Evolutionary conservation across 2,888 invertebrate species (phyloP).

Genomic region (Chloroclysta siterata): DNA sequence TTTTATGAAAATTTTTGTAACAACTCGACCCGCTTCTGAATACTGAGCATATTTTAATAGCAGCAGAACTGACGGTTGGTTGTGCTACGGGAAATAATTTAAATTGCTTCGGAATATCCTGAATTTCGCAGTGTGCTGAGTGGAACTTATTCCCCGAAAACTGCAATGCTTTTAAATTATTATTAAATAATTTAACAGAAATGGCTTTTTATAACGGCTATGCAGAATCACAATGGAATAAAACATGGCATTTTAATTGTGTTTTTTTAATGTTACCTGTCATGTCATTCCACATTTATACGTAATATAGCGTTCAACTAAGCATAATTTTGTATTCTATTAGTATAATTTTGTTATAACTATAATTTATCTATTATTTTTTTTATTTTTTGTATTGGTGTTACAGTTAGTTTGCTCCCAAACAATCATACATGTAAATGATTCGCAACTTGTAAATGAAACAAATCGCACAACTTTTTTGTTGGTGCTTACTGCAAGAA

Average conservation of each 20-base stretch:
- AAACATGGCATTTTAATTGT: conserved; percentile 1
- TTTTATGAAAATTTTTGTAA: conserved; percentile 57
- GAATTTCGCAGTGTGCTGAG: conserved; percentile 33
- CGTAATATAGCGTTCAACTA: too few relatives aligned
- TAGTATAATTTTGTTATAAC: too few relatives aligned
- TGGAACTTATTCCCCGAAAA: conserved; percentile 13
- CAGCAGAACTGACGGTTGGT: conserved; percentile 38
- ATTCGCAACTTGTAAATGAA: too few relatives aligned
- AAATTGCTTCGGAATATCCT: conserved; percentile 38
- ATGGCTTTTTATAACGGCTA: conserved; percentile 16
- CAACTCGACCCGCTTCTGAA: conserved; percentile 43
- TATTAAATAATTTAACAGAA: conserved; percentile 19
- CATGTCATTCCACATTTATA: neutral
- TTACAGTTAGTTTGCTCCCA: too few relatives aligned
- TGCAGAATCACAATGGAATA: conserved; percentile 20
- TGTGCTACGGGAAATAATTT: conserved; percentile 41
- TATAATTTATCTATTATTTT: too few relatives aligned
- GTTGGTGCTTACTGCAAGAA: too few relatives aligned
- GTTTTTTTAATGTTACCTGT: neutral
- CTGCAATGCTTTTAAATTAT: conserved; percentile 21
- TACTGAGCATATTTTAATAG: conserved; percentile 51
- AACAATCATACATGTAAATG: too few relatives aligned
- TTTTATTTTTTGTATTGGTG: too few relatives aligned
- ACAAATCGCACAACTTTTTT: too few relatives aligned
- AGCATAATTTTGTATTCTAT: too few relatives aligned